Base-by-base conservation (phyloP, 2,113 vertebrate species). In the Tamias sibiricus region DNA sequence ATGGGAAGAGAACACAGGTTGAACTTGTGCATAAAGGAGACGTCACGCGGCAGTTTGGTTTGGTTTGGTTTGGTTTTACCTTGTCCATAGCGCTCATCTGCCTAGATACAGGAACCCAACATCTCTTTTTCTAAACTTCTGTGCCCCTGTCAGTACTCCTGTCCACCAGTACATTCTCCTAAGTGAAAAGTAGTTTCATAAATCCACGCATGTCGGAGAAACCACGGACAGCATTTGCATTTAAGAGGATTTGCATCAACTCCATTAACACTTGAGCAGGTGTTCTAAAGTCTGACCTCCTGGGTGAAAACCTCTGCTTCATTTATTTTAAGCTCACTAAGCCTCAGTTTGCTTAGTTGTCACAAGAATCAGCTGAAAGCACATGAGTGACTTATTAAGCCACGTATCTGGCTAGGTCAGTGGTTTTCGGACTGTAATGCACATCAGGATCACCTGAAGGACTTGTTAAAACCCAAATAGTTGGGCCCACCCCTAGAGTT, bases 41-140 rank as follows among this genome's bases (percentile, higher is more conserved):
- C 79, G 8, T 30, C 9, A 35, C 1, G 2, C 0, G 14, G 2
- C 14, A 0, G 0, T 3, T 54, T 13, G 6, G 17, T 75, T n/a
- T n/a, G 24, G 30, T 9, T 75, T 20, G 6, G n/a, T n/a, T n/a
- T n/a, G n/a, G 12, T 59, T 86, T 40, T 59, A 68, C 32, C 26
- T 26, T 17, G 16, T 80, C 80, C 32, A 4, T 3, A 80, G 37
- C n/a, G 37, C 26, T n/a, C 16, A 62, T 71, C 6, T 62, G 81
- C 77, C 69, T 64, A 4, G 71, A 72, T 40, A 79, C 7, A 77
- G 7, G 37, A 82, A 44, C 3, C 16, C 28, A 84, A 26, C 47
- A 44, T 37, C n/a, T 71, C 37, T 83, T 69, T 57, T 80, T 91
- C 10, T 74, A 62, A 40, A 68, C 22, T 52, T 17, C 9, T 17